These are phyloP conservation scores for Salmo trutta DNA, from an alignment of 2,797 vertebrate species.

Conservation along the genomic window DNA sequence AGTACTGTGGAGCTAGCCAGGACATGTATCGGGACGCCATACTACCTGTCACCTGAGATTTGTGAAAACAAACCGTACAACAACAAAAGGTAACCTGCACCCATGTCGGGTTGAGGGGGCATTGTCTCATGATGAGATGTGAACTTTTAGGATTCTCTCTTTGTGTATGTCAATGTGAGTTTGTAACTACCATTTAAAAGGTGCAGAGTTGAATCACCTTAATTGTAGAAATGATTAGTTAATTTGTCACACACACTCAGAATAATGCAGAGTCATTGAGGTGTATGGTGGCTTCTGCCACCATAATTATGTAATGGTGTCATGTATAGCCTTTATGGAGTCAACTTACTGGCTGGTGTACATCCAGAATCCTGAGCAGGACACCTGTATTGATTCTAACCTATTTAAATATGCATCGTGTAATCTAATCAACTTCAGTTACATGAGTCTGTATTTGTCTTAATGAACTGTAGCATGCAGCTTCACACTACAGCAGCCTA, in stretches of 20 bases:
- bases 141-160: too few relatives aligned
- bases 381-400: slow-evolving; percentile 55
- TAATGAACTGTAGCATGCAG: slow-evolving; percentile 21
- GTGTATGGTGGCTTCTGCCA: not conserved
- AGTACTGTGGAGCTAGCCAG: slow-evolving; percentile 95
- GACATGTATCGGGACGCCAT: slow-evolving; percentile 97
- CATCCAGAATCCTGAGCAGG: slow-evolving; percentile 26
- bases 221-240: not conserved
- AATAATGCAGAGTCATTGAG: not conserved
- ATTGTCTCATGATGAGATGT: not conserved
- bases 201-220: not conserved
- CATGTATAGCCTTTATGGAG: slow-evolving; percentile 42
- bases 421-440: slow-evolving; percentile 41
- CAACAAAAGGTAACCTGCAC: slow-evolving; percentile 91
- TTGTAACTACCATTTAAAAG: not conserved
- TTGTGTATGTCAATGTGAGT: too few relatives aligned
- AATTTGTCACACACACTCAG: not conserved
- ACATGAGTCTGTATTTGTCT: slow-evolving; percentile 2
- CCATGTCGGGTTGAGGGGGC: not conserved
- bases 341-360: slow-evolving; percentile 24
- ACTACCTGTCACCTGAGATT: slow-evolving; percentile 97
- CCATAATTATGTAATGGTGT: slow-evolving; percentile 29
- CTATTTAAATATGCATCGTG: slow-evolving; percentile 40
- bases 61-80: slow-evolving; percentile 99
- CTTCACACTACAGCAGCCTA: not conserved